These are phyloP conservation scores for Cebidichthys violaceus DNA, from an alignment of 2,113 vertebrate species.

Conservation along the genomic window DNA sequence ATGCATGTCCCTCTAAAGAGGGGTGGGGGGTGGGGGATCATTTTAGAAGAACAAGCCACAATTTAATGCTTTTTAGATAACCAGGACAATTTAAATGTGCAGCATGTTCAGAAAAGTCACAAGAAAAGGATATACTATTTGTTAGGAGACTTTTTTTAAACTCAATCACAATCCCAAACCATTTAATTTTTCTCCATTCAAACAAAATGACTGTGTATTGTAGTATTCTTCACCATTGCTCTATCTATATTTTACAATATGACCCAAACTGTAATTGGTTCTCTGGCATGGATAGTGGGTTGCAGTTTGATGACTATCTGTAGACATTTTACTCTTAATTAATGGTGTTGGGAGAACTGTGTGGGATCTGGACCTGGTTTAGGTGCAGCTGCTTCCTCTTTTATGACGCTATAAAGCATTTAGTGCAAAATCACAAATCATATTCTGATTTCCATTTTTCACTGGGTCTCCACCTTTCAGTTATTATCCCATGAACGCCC, in stretches of 20 bases:
- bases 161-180: not conserved
- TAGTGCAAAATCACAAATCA: not conserved
- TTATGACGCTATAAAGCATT: constrained; percentile 7
- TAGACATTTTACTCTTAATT: not conserved
- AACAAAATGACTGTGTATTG: not conserved
- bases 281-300: not conserved
- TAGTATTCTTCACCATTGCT: not conserved
- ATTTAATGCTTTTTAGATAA: constrained; percentile 8
- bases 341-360: not conserved
- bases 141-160: not conserved
- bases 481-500: not conserved
- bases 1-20: constrained; percentile 13
- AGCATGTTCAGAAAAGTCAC: constrained; percentile 1
- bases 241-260: not conserved
- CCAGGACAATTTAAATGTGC: not conserved
- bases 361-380: not conserved
- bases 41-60: not conserved
- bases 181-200: not conserved
- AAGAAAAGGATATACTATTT: not conserved
- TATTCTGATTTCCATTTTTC: not conserved
- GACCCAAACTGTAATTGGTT: not conserved
- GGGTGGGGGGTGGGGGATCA: not conserved
- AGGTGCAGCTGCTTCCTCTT: not conserved
- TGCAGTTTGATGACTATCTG: constrained; percentile 6
- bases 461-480: not conserved